Evolutionary conservation across 1,140 invertebrate species (phyloP).

Genomic region (Galendromus occidentalis): DNA sequence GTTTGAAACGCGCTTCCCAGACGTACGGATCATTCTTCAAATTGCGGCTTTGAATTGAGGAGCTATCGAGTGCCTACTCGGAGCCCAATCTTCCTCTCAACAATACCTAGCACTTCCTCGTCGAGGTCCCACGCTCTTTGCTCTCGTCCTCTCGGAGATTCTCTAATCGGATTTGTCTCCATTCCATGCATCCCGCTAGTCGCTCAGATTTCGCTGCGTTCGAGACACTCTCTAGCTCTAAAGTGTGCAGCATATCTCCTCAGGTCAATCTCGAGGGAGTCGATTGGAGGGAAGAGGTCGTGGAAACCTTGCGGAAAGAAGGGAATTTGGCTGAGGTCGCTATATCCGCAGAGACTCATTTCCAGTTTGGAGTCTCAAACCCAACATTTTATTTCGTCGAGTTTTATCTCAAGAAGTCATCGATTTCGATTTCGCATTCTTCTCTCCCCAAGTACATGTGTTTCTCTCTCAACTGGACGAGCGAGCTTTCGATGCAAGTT

Average conservation of each 20-base stretch:
- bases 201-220: not conserved
- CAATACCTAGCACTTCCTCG: not conserved
- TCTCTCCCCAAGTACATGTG: slow-evolving; percentile 1
- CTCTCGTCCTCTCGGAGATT: not conserved
- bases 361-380: slow-evolving; percentile 1
- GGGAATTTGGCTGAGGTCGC: slow-evolving; percentile 1
- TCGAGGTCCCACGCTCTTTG: not conserved
- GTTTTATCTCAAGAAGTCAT: slow-evolving; percentile 2
- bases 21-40: not conserved
- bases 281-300: not conserved
- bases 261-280: not conserved
- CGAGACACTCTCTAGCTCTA: not conserved
- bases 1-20: not conserved
- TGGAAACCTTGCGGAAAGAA: not conserved
- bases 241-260: not conserved
- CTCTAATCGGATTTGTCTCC: not conserved
- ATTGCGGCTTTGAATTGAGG: not conserved
- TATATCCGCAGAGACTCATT: slow-evolving; percentile 1
- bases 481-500: not conserved
- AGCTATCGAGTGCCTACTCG: not conserved
- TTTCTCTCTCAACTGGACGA: not conserved
- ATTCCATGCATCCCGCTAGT: not conserved
- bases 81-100: not conserved
- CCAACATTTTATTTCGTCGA: slow-evolving; percentile 9
- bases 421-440: not conserved